A percentile compares a stretch with the other conserved stretches of the same genome.
These are phyloP conservation scores for Tricholaema leucomelas DNA, from an alignment of 2,113 vertebrate species.

Conservation along the genomic window DNA sequence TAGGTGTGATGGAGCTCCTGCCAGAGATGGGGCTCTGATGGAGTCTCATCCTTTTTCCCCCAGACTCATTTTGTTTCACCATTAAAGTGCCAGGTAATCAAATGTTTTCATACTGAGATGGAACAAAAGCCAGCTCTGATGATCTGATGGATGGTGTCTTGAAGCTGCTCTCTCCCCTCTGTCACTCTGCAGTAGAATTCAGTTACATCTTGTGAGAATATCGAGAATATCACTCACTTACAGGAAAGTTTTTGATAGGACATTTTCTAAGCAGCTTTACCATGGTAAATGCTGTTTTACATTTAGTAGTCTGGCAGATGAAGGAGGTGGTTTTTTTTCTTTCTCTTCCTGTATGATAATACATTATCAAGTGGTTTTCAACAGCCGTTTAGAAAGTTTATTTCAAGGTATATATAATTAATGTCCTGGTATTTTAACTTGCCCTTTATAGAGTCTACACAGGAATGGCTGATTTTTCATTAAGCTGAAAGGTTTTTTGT, in stretches of 20 bases:
- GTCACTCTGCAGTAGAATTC: neutral
- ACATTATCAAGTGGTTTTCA: constrained; percentile 70
- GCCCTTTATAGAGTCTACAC: constrained; percentile 37
- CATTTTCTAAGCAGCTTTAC: constrained; percentile 8
- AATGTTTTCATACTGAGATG: neutral
- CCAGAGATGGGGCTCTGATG: neutral
- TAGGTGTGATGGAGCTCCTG: constrained; percentile 7
- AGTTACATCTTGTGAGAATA: constrained; percentile 25
- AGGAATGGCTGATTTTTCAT: neutral
- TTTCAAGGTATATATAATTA: constrained; percentile 76
- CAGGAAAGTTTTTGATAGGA: constrained; percentile 32
- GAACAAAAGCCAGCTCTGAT: neutral
- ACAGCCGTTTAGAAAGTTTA: constrained; percentile 73
- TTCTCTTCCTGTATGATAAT: constrained; percentile 43
- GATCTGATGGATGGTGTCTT: neutral
- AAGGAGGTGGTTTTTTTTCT: constrained; percentile 1
- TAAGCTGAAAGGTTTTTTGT: neutral
- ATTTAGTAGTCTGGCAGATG: constrained; percentile 22
- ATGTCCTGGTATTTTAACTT: constrained; percentile 62
- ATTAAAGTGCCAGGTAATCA: neutral
- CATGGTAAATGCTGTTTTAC: constrained; percentile 13
- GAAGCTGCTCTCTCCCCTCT: neutral
- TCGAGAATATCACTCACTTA: constrained; percentile 39
- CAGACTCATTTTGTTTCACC: neutral
- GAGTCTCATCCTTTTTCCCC: neutral